Conservation (phyloP, 53 echinoderm and acorn worm species). For the Hippasteria phrygiana region DNA sequence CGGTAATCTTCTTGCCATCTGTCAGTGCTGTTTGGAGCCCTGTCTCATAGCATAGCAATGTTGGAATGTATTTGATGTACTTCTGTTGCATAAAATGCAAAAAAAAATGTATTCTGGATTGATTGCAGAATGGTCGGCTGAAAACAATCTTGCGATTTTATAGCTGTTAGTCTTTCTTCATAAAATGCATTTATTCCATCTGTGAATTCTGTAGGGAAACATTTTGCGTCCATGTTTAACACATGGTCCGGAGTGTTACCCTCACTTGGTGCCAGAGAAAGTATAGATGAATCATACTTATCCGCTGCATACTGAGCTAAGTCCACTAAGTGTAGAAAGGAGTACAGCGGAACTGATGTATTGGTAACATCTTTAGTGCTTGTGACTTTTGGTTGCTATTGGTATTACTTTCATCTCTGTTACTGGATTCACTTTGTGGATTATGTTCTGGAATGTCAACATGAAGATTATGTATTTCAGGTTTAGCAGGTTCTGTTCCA, state of each 20-base stretch:
- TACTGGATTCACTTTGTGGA: not conserved
- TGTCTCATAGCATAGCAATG: no score
- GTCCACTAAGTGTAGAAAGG: conserved; percentile 67
- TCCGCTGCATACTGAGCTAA: conserved; percentile 57
- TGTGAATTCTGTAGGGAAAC: conserved; percentile 72
- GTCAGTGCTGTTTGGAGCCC: no score
- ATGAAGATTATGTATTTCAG: no score
- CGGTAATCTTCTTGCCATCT: no score
- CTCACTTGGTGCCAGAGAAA: conserved; percentile 73
- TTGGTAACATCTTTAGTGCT: conserved; percentile 1
- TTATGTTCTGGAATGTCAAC: no score
- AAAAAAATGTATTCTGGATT: conserved; percentile 76
- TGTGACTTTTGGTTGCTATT: no score
- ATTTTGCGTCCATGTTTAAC: conserved; percentile 60
- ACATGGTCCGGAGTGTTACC: conserved; percentile 61
- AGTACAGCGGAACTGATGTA: conserved; percentile 48
- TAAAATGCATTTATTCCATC: conserved; percentile 65
- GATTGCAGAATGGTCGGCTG: conserved; percentile 66
- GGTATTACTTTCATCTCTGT: not conserved
- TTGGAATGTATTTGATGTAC: no score
- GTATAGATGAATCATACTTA: conserved; percentile 57
- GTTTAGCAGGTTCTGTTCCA: no score
- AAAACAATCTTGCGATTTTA: conserved; percentile 62
- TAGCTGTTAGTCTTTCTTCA: conserved; percentile 55
- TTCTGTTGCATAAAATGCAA: no score